Evolutionary conservation across 2,888 invertebrate genomes (phyloP), one percentile per base, ranked within the genome.

Genomic region (Yponomeuta cagnagella): DNA sequence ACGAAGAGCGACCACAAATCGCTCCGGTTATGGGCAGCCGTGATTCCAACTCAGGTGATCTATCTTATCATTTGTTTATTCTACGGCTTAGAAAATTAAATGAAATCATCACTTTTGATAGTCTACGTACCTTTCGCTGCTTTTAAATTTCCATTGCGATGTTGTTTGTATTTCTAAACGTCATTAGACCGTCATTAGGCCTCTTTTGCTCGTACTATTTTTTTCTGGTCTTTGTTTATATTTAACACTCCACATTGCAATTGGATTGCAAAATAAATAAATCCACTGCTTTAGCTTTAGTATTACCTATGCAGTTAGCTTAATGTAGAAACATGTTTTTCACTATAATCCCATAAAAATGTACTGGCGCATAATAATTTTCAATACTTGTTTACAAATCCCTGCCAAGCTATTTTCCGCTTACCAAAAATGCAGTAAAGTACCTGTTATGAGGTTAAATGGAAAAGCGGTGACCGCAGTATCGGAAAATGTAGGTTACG

Each of bases 21-120:
- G 94, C 94, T 15, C 94, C 94, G 10, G 94, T 95, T 72, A 92
- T 94, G 85, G 94, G 94, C 76, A 94, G 94, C 74, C 89, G 93
- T 70, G 94, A 94, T 80, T 94, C 94, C 10, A 93, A 93, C 75
- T 84, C 88, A 78, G 90, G 90, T 90, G 76, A 64, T 8, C 6
- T 8, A 5, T 43, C 43, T 8, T 33, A 33, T 33, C 2, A 33
- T 33, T 5, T 33, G 33, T 2, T 33, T n/a, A n/a, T 63, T 6
- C 5, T 37, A 2, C 5, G 43, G 43, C 9, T 43, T 43, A 8
- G 43, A 4, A 43, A 43, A 43, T 43, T 43, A 43, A 37, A 37
- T 37, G 37, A 4, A 37, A 37, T 4, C 37, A 37, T 4, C 2
- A 37, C 2, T 37, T 37, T 37, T 37, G 37, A 23, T 37, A 37